A percentile compares a stretch with the other conserved stretches of the same genome.
phyloP scores from a whole-genome alignment of 2,797 vertebrate species.

The Apodemus agrarius region DNA sequence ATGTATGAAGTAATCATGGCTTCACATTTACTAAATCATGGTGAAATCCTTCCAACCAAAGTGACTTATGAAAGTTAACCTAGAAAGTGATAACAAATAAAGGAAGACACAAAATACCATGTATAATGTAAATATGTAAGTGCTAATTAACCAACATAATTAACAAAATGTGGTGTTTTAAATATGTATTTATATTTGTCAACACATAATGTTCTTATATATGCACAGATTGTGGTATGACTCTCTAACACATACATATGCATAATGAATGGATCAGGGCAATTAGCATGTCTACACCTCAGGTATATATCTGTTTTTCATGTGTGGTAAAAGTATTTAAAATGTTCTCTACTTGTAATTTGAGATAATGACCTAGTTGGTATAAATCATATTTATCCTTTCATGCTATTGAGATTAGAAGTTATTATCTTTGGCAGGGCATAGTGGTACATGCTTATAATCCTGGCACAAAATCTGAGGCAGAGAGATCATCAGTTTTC shows the following conservation, averaged over 20 bases:
- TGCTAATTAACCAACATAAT: not conserved
- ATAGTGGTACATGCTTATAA: not conserved
- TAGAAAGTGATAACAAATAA: not conserved
- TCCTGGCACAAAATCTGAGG: not conserved
- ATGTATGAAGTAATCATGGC: not conserved
- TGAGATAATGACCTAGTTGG: not conserved
- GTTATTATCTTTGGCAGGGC: not conserved
- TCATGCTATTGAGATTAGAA: not conserved
- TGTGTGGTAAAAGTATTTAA: not conserved
- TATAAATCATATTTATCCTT: not conserved
- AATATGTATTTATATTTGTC: not conserved
- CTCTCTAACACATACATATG: not conserved
- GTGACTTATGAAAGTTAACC: not conserved
- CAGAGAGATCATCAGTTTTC: not conserved
- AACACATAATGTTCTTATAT: not conserved
- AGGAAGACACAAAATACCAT: not conserved
- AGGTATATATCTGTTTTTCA: not conserved
- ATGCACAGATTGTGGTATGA: not conserved
- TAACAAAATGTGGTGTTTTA: not conserved
- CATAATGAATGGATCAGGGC: not conserved
- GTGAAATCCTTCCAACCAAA: not conserved
- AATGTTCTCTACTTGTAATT: not conserved
- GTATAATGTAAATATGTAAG: not conserved
- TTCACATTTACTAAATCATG: not conserved
- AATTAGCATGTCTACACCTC: not conserved